A percentile compares a stretch with the other conserved stretches of the same genome.
These are phyloP conservation scores for Athalia circularis DNA, from an alignment of 2,888 invertebrate genomes.

Conservation along the genomic window DNA sequence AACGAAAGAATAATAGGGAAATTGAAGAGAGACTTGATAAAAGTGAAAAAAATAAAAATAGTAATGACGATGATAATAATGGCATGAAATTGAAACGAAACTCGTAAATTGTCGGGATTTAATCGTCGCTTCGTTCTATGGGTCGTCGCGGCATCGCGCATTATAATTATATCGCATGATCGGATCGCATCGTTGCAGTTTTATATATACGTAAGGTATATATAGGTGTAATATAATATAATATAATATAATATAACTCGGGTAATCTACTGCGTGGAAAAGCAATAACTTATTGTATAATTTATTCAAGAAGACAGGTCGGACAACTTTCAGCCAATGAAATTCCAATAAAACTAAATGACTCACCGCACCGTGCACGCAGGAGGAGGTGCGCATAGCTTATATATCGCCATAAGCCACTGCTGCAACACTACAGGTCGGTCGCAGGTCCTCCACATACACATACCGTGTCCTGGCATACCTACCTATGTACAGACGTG, in stretches of 20 bases:
- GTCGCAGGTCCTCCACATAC: not conserved
- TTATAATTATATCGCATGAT: too few species aligned
- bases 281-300: conserved; percentile 44
- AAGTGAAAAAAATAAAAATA: not conserved
- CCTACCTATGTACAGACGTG: not conserved
- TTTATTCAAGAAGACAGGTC: conserved; percentile 46
- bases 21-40: not conserved
- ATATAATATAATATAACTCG: not conserved
- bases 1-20: too few species aligned
- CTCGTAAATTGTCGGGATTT: conserved; percentile 34
- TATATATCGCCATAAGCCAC: conserved; percentile 12
- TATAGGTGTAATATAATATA: too few species aligned
- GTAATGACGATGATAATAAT: not conserved
- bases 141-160: not conserved
- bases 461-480: too few species aligned
- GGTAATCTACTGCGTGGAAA: conserved; percentile 38
- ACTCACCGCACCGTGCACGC: conserved; percentile 25
- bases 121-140: conserved; percentile 20
- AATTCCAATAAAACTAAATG: conserved; percentile 39
- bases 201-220: too few species aligned
- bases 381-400: not conserved
- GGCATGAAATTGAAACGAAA: not conserved
- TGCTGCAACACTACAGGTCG: not conserved
- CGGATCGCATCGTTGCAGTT: too few species aligned
- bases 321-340: conserved; percentile 45